Evolutionary conservation across 30 jellyfish, hydroid and myxozoan genomes (phyloP), one percentile per base, ranked within the genome.

Genomic region (Aurelia coerulea): DNA sequence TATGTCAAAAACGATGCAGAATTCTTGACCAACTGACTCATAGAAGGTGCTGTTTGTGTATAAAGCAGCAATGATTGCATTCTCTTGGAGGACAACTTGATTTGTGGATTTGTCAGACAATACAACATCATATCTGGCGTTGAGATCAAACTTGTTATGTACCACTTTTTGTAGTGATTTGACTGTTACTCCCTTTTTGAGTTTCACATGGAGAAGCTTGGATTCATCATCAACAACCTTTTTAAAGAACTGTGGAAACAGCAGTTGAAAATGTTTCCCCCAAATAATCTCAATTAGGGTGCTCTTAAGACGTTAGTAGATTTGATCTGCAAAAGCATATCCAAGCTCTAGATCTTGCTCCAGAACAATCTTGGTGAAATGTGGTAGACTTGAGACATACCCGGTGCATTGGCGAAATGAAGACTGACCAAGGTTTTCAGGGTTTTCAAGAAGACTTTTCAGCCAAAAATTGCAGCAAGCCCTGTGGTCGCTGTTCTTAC

Each of bases 1-100:
- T 2, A 78, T 49, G 42, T 39, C 89, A 56, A 56, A 62, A 34
- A 78, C 35, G 4, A 62, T 13, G 42, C 89, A 78, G 50, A 78
- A 37, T 62, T 78, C 89, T 78, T 64, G 41, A 10, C 89, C 89
- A 62, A 78, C 84, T 78, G 62, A 10, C 12, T 10, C 31, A 59
- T 62, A 64, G 65, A 78, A 33, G 15, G 62, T 2, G 35, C 65
- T 17, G 63, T 78, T 62, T 33, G 89, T 78, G 42, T 78, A 78
- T 46, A 80, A 29, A 15, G 42, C 63, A 11, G n/a, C 18, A 23
- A 80, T 41, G 51, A 75, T 18, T 53, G 23, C 33, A n/a, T 54
- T 49, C 56, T 65, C 76, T 65, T 65, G 41, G 35, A 65, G 35
- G 42, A 10, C 76, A 14, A 1, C 76, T 15, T 17, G n/a, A n/a